phyloP scores from a whole-genome alignment of 2,113 vertebrate genomes.

The Phaethon lepturus region DNA sequence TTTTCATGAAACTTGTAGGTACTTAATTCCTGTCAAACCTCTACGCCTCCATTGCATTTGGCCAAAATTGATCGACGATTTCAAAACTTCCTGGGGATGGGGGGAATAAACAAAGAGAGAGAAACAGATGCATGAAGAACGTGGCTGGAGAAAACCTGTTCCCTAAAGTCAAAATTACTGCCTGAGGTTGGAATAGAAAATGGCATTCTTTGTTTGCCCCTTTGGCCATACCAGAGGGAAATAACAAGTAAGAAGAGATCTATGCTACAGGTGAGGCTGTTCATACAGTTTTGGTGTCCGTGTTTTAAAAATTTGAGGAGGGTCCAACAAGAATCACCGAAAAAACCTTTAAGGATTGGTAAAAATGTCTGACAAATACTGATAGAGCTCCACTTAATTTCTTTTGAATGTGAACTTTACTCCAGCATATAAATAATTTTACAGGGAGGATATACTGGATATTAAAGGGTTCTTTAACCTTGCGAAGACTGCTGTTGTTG shows the following conservation, averaged over 20 bases:
- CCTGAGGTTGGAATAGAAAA: background rate
- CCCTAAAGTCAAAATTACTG: background rate
- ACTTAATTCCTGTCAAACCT: conserved; percentile 66
- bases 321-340: background rate
- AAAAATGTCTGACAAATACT: background rate
- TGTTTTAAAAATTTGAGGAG: background rate
- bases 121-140: conserved; percentile 26
- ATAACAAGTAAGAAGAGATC: background rate
- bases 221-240: background rate
- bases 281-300: background rate
- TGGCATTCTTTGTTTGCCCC: background rate
- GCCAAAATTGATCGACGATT: conserved; percentile 54
- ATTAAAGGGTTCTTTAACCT: background rate
- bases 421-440: background rate
- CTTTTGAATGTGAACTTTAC: background rate
- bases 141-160: background rate
- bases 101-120: conserved; percentile 31
- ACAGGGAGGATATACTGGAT: background rate
- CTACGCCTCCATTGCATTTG: background rate
- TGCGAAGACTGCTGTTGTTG: background rate
- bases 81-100: conserved; percentile 35
- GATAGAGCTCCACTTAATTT: background rate
- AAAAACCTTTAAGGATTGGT: background rate
- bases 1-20: conserved; percentile 64
- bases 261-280: background rate